Evolutionary conservation across 1,140 invertebrate genomes (phyloP).

Genomic region (Papilio aristodemus): DNA sequence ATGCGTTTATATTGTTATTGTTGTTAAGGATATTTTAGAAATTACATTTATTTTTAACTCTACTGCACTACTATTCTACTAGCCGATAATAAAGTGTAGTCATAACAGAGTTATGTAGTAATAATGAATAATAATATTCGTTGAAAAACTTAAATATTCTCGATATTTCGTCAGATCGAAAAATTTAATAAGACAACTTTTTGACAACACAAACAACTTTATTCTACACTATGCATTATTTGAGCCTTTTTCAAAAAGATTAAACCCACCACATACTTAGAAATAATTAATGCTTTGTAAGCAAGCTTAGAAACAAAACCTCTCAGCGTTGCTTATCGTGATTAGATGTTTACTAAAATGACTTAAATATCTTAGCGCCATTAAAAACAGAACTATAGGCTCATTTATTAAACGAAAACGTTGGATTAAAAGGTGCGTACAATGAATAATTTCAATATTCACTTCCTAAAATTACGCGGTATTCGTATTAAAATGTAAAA

Average conservation of each 20-base stretch:
- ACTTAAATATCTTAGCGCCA: slow-evolving; percentile 1
- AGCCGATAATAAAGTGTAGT: neutral
- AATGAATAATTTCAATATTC: slow-evolving; percentile 28
- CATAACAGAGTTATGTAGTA: neutral
- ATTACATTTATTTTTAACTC: neutral
- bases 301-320: slow-evolving; percentile 1
- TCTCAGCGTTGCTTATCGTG: neutral
- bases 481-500: slow-evolving; percentile 36
- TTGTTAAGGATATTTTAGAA: neutral
- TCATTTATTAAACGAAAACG: slow-evolving; percentile 21
- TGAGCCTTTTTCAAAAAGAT: neutral
- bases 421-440: slow-evolving; percentile 31
- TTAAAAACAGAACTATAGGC: slow-evolving; percentile 17
- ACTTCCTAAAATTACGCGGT: slow-evolving; percentile 33
- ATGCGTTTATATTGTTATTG: slow-evolving; percentile 7
- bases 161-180: too few species aligned
- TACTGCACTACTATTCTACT: neutral
- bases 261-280: neutral
- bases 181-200: too few species aligned
- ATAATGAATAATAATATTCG: too few species aligned
- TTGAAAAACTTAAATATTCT: too few species aligned
- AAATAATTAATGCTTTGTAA: neutral
- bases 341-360: neutral
- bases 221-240: neutral
- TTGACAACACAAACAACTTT: neutral